Evolutionary conservation across 2,113 vertebrate genomes (phyloP), one percentile per base, ranked within the genome.

Genomic region (Cyprinodon tularosa): DNA sequence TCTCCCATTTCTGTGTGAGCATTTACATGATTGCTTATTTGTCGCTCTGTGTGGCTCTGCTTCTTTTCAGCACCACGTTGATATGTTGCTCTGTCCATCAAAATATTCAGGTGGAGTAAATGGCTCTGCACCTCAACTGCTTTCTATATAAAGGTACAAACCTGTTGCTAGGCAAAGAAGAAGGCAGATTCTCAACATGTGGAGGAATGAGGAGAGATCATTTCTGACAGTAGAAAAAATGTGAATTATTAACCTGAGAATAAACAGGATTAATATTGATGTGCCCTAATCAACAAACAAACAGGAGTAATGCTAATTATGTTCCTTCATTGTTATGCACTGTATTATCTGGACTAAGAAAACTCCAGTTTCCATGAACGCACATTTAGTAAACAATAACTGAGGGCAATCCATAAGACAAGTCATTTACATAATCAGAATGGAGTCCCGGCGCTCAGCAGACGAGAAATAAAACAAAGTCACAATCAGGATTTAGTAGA

Each of bases 361-460:
- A 76, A 53, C 44, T 47, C 73, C n/a, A 7, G 78, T 82, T 81
- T 48, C 36, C 12, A 47, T 53, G 40, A 72, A 22, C 2, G 29
- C 70, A n/a, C 4, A 8, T 1, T 48, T 1, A 20, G 47, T 53
- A 78, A 85, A 80, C 12, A 84, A 77, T 75, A 90, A 72, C 72
- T 72, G 9, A 77, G 62, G 74, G 76, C 60, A 48, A 70, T 71
- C 60, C 47, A 38, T 45, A 72, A 69, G 74, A 76, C 22, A 68
- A 76, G 39, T 39, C 66, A 86, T 88, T 90, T 84, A 79, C 77
- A 88, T 90, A 86, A 91, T 89, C 72, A 86, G 22, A 84, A 78
- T 84, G 74, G 72, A 44, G 38, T 4, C 39, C 62, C 72, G 37
- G 66, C 13, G 38, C 64, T 85, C 57, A 67, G 81, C 81, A 47